These are phyloP conservation scores for Drosophila birchii DNA, from an alignment of 2,888 invertebrate genomes.

Conservation along the genomic window DNA sequence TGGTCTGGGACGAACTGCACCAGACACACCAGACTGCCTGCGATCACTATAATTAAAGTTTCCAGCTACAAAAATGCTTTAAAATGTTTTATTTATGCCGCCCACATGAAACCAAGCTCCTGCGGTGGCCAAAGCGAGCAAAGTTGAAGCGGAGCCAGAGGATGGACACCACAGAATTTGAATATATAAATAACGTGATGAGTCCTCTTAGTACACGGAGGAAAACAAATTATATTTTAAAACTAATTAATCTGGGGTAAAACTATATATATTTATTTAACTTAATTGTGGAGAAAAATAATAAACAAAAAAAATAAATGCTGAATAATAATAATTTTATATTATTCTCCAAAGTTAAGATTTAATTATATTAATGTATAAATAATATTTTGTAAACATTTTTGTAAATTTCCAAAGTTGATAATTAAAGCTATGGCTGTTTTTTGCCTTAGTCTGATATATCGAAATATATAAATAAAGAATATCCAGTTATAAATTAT, in stretches of 20 bases:
- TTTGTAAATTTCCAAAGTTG: no score
- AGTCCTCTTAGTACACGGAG: not conserved
- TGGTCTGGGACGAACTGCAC: slow-evolving; percentile 6
- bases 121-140: not conserved
- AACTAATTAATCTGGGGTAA: no score
- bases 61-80: slow-evolving; percentile 10
- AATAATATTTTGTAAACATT: no score
- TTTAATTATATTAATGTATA: no score
- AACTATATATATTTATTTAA: not conserved
- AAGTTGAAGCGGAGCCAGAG: slow-evolving; percentile 10
- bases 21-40: not conserved
- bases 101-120: slow-evolving; percentile 3
- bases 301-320: no score
- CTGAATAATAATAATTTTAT: no score
- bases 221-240: not conserved
- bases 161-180: slow-evolving; percentile 27
- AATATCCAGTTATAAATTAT: no score
- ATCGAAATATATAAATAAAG: no score
- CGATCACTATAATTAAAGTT: slow-evolving; percentile 28
- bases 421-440: no score
- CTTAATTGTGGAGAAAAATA: not conserved
- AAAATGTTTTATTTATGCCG: slow-evolving; percentile 8
- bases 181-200: slow-evolving; percentile 30
- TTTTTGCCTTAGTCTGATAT: no score
- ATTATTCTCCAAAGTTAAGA: no score